Evolutionary conservation across 2,113 vertebrate genomes (phyloP).

Genomic region (Protomyctophum bolini): DNA sequence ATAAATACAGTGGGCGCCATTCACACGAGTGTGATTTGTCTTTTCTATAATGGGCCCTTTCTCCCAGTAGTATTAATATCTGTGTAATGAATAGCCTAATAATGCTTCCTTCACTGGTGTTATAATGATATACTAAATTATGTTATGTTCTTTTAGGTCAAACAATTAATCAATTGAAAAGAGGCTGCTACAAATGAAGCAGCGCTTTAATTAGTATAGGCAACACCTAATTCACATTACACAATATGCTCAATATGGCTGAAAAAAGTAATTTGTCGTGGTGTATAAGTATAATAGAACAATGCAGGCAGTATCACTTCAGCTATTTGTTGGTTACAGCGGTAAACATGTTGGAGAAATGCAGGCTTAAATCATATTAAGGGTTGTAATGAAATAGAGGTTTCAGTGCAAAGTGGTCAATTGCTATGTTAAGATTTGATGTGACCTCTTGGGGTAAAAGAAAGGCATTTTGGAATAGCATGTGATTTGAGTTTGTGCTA

Average conservation of each 20-base stretch:
- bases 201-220: neutral
- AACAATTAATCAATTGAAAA: neutral
- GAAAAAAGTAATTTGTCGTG: constrained; percentile 9
- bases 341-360: constrained; percentile 2
- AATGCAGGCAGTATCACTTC: constrained; percentile 19
- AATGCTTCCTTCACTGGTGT: too few relatives aligned
- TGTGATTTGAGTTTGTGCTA: too few relatives aligned
- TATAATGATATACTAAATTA: too few relatives aligned
- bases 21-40: too few relatives aligned
- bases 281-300: neutral
- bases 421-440: neutral
- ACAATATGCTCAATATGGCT: neutral
- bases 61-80: too few relatives aligned
- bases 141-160: too few relatives aligned
- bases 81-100: too few relatives aligned
- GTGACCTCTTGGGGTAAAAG: neutral
- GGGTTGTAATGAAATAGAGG: constrained; percentile 28
- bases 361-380: constrained; percentile 25
- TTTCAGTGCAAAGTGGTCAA: neutral
- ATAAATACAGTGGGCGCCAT: too few relatives aligned
- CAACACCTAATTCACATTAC: neutral
- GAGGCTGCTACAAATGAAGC: neutral
- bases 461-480: neutral
- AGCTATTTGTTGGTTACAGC: constrained; percentile 10
- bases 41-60: too few relatives aligned